Evolutionary conservation across 2,797 vertebrate genomes (phyloP).

Genomic region (Enteromius afrohamiltoni): DNA sequence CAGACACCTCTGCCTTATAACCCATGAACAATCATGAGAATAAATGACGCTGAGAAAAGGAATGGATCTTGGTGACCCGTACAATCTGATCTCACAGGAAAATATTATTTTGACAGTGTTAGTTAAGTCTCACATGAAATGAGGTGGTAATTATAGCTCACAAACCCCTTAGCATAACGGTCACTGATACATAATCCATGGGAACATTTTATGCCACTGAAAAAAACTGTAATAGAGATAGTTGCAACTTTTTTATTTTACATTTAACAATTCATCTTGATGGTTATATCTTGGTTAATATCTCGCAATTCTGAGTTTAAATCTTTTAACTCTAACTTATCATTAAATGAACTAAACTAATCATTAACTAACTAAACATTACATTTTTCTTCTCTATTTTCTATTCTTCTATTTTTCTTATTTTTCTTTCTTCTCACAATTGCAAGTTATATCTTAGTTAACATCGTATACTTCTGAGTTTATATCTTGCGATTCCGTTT

Average conservation of each 20-base stretch:
- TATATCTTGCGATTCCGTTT: background rate
- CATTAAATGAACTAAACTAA: no score
- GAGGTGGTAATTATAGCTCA: background rate
- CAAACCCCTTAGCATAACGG: background rate
- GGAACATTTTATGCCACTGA: background rate
- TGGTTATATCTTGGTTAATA: background rate
- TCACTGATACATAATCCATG: background rate
- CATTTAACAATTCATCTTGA: background rate
- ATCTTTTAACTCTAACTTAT: background rate
- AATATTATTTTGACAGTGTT: background rate
- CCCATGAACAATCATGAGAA: slow-evolving; percentile 9
- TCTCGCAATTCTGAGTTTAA: background rate
- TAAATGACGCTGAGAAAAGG: background rate
- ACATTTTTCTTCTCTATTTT: background rate
- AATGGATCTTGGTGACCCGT: background rate
- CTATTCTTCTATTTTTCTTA: no score
- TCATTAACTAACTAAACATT: no score
- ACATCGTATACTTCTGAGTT: background rate
- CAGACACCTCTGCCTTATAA: slow-evolving; percentile 22
- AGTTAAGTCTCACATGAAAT: background rate
- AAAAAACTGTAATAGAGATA: background rate
- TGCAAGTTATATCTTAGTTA: background rate
- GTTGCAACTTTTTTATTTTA: background rate
- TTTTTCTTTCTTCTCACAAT: background rate
- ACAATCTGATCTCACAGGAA: background rate